These are phyloP conservation scores for Mechanitis messenoides DNA, from an alignment of 2,888 invertebrate species.

Conservation along the genomic window DNA sequence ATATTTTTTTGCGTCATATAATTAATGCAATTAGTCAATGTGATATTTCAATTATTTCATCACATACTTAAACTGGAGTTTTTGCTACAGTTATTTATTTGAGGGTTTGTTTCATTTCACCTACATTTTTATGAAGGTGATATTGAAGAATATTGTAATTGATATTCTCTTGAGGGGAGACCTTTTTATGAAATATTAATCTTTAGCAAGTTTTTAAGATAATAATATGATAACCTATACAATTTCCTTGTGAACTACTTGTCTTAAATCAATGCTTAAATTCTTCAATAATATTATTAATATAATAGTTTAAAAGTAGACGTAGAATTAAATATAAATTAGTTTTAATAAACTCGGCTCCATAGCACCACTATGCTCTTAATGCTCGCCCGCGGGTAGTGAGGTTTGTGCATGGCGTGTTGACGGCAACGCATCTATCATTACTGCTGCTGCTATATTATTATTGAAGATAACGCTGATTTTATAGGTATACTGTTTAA, in stretches of 20 bases:
- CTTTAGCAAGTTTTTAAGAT: no score
- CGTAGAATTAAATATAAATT: conserved; percentile 24
- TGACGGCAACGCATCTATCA: conserved; percentile 35
- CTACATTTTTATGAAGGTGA: not conserved
- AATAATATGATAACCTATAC: no score
- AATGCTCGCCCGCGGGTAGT: conserved; percentile 58
- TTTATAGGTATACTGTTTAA: conserved; percentile 26
- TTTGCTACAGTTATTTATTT: no score
- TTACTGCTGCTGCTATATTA: conserved; percentile 33
- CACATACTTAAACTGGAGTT: no score
- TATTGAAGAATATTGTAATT: not conserved
- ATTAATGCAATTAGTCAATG: no score
- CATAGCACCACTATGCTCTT: conserved; percentile 73
- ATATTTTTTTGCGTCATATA: no score
- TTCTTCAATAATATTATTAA: not conserved
- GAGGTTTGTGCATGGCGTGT: conserved; percentile 47
- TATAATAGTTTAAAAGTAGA: conserved; percentile 10
- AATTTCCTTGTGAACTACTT: no score
- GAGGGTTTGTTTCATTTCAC: no score
- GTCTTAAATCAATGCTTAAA: not conserved
- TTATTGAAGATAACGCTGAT: conserved; percentile 21
- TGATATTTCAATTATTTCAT: no score
- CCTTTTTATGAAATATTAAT: conserved; percentile 9
- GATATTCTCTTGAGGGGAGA: conserved; percentile 23
- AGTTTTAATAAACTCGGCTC: conserved; percentile 52